Percentiles rank a stretch among this genome's conserved stretches.
phyloP scores from a whole-genome alignment of 2,113 vertebrate species.

The Mustela nigripes region DNA sequence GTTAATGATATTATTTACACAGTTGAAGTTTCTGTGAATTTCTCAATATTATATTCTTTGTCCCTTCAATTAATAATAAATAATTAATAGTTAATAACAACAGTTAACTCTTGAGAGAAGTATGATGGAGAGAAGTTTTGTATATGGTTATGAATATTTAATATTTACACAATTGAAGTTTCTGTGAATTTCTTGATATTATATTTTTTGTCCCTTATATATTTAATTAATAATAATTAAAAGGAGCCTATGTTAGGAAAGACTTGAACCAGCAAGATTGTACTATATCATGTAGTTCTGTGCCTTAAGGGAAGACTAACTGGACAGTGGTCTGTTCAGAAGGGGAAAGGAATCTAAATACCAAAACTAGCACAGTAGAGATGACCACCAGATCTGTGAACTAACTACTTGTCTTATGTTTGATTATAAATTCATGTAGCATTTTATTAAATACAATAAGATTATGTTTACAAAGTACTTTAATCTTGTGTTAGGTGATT shows the following conservation, averaged over 20 bases:
- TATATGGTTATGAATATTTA: neutral
- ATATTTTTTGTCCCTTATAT: neutral
- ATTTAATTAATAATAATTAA: conserved; percentile 18
- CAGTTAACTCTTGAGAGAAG: no score
- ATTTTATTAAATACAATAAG: neutral
- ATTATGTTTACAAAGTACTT: neutral
- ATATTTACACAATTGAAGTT: neutral
- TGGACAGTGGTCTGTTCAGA: neutral
- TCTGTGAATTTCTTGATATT: conserved; percentile 30
- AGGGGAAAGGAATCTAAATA: neutral
- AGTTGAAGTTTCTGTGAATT: neutral
- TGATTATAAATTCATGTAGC: neutral
- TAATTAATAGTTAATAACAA: no score
- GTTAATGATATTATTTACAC: neutral
- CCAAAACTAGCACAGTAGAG: neutral
- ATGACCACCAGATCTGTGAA: neutral
- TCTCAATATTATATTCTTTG: conserved; percentile 15
- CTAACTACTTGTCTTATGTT: neutral
- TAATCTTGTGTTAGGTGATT: conserved; percentile 8
- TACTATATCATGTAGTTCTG: neutral
- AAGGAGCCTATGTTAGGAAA: neutral
- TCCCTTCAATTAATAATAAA: neutral
- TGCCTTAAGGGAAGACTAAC: neutral
- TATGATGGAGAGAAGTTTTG: neutral
- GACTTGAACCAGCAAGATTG: neutral